Conservation (phyloP, 2,113 vertebrate genomes). For the Pluvialis apricaria region DNA sequence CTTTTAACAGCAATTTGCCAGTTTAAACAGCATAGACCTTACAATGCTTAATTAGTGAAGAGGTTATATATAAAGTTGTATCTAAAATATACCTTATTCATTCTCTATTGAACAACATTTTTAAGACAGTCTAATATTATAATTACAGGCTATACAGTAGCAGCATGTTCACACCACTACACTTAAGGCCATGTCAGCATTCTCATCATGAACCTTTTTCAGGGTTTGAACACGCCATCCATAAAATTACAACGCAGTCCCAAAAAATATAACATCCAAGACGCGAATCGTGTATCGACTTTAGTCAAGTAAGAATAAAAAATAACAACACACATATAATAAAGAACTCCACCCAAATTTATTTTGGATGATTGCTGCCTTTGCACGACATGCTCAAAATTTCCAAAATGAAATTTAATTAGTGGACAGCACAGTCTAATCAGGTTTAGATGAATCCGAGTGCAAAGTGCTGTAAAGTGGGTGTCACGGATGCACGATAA, state of each 20-base stretch:
- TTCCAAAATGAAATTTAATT: constrained; percentile 61
- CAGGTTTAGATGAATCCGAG: not conserved
- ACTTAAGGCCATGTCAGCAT: constrained; percentile 53
- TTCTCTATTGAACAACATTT: constrained; percentile 63
- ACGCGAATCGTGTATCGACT: not conserved
- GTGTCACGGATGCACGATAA: constrained; percentile 30
- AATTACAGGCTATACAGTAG: constrained; percentile 40
- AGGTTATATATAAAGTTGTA: constrained; percentile 71
- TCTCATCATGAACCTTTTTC: constrained; percentile 21
- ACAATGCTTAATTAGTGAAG: constrained; percentile 64
- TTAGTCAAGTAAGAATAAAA: constrained; percentile 13
- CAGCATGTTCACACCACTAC: constrained; percentile 34
- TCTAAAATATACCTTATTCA: constrained; percentile 74
- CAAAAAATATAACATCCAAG: constrained; percentile 2
- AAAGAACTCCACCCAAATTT: constrained; percentile 42
- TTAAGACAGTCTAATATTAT: constrained; percentile 61
- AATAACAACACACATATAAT: constrained; percentile 7
- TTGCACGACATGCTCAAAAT: constrained; percentile 29
- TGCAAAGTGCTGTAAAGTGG: not conserved
- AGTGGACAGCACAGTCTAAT: not conserved
- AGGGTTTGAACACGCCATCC: constrained; percentile 16
- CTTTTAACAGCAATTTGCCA: constrained; percentile 74
- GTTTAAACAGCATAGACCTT: constrained; percentile 68
- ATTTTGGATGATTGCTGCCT: constrained; percentile 34
- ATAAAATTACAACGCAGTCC: constrained; percentile 34